These are phyloP conservation scores for Zaprionus lineosus DNA, from an alignment of 2,888 invertebrate genomes.

Conservation along the genomic window DNA sequence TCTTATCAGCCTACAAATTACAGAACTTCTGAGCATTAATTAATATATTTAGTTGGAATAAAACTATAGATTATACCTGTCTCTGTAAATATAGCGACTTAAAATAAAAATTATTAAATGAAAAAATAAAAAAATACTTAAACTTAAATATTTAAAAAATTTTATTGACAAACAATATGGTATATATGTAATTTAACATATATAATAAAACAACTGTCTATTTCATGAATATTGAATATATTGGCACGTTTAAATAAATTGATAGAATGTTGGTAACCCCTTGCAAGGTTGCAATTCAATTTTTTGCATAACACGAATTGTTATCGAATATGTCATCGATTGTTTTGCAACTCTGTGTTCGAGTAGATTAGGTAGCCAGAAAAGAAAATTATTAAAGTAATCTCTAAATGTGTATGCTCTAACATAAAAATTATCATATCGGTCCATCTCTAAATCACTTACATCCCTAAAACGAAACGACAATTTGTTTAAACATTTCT, in stretches of 20 bases:
- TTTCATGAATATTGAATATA: no score
- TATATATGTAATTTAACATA: no score
- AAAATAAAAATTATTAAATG: background rate
- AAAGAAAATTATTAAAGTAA: conserved; percentile 37
- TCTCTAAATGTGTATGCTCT: conserved; percentile 47
- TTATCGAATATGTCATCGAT: conserved; percentile 38
- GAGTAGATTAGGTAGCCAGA: conserved; percentile 33
- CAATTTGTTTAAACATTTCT: conserved; percentile 46
- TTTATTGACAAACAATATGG: no score
- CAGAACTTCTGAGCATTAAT: conserved; percentile 35
- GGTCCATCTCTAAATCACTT: conserved; percentile 56
- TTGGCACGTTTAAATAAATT: no score
- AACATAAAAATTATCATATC: conserved; percentile 41
- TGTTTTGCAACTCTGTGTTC: conserved; percentile 36
- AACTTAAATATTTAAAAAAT: no score
- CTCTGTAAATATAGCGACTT: no score
- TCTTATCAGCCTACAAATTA: conserved; percentile 51
- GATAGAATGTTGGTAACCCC: no score
- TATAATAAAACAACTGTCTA: no score
- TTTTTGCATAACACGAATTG: background rate
- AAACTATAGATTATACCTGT: no score
- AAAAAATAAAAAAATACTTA: no score
- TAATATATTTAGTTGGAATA: no score
- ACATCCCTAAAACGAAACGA: conserved; percentile 44
- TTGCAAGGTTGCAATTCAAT: no score